phyloP scores from a whole-genome alignment of 2,888 invertebrate genomes.

The Electrophaes corylata region DNA sequence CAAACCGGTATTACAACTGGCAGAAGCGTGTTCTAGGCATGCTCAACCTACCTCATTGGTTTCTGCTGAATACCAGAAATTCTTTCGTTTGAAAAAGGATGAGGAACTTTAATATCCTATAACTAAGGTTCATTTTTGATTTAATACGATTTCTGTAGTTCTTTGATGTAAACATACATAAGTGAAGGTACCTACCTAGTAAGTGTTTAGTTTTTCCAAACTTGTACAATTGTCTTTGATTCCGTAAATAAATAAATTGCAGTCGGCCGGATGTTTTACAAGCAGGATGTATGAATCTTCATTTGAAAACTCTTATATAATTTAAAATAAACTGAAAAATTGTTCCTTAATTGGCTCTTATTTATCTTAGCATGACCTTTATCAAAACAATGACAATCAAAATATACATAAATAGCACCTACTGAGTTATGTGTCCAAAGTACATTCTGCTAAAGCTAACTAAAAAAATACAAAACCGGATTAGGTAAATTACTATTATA shows the following conservation, averaged over 20 bases:
- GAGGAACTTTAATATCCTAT: background rate
- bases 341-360: background rate
- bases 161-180: background rate
- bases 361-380: background rate
- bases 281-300: slow-evolving; percentile 17
- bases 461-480: no score
- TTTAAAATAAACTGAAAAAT: background rate
- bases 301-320: slow-evolving; percentile 5
- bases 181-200: no score
- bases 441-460: no score
- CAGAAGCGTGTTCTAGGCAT: slow-evolving; percentile 35
- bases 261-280: background rate
- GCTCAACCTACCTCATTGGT: slow-evolving; percentile 22
- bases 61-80: slow-evolving; percentile 30
- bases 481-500: no score
- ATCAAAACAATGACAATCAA: background rate
- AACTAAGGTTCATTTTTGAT: background rate
- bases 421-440: background rate
- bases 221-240: slow-evolving; percentile 3
- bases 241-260: slow-evolving; percentile 1
- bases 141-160: background rate
- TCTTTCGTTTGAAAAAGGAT: slow-evolving; percentile 12
- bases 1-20: slow-evolving; percentile 39
- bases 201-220: background rate
- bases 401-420: no score